Percentiles rank a stretch among this genome's conserved stretches.
phyloP scores from a whole-genome alignment of 2,113 vertebrate genomes.

The Stegostoma tigrinum region DNA sequence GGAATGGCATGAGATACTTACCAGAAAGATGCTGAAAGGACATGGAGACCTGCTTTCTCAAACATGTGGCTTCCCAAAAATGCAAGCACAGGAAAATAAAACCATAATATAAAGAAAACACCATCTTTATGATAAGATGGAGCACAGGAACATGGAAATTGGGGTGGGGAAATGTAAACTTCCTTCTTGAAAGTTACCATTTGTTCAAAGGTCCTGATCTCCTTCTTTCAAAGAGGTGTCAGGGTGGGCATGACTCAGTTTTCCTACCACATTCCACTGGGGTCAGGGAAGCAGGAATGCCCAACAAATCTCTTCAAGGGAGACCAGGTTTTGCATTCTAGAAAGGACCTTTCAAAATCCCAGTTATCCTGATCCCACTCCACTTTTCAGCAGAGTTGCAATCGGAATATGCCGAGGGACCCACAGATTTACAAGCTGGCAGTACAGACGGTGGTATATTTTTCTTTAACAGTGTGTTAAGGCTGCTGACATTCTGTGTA shows the following conservation, averaged over 20 bases:
- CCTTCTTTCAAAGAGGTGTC: neutral
- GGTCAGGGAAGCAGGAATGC: neutral
- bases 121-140: too few relatives aligned
- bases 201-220: neutral
- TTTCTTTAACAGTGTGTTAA: neutral
- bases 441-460: neutral
- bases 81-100: too few relatives aligned
- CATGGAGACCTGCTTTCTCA: too few relatives aligned
- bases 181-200: neutral
- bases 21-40: too few relatives aligned
- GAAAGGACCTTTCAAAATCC: neutral
- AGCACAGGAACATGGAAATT: too few relatives aligned
- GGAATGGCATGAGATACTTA: too few relatives aligned
- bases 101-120: too few relatives aligned
- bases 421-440: neutral
- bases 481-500: constrained; percentile 8
- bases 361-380: neutral
- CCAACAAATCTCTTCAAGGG: too few relatives aligned
- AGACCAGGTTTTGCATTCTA: too few relatives aligned
- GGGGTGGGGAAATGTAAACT: neutral
- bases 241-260: neutral
- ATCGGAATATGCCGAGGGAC: neutral
- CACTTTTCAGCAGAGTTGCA: neutral
- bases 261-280: neutral
- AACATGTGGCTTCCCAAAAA: too few relatives aligned